Conservation (phyloP, 2,113 vertebrate genomes). For the Psephotus haematonotus region DNA sequence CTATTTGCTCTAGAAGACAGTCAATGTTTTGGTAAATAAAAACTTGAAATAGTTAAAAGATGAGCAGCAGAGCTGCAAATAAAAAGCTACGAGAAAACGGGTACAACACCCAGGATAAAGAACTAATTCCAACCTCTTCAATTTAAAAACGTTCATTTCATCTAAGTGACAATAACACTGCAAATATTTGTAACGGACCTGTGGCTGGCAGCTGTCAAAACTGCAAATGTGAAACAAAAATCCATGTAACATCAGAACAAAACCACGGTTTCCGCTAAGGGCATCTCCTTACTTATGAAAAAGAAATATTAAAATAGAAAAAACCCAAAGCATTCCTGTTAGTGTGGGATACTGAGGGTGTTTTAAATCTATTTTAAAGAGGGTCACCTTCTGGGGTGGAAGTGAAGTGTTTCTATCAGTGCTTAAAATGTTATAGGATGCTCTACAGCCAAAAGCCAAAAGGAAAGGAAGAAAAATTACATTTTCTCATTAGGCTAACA, state of each 20-base stretch:
- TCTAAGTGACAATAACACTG: not conserved
- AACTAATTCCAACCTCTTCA: not conserved
- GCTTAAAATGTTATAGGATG: not conserved
- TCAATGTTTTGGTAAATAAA: not conserved
- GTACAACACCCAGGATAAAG: not conserved
- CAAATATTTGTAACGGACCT: not conserved
- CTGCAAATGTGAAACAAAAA: not conserved
- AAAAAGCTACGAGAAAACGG: not conserved
- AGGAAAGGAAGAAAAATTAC: not conserved
- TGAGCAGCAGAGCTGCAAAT: not conserved
- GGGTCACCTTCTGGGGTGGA: not conserved
- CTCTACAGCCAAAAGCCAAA: not conserved
- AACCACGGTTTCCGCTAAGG: not conserved
- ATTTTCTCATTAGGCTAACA: not conserved
- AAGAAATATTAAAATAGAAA: not conserved
- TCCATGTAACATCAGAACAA: not conserved
- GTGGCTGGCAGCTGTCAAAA: not conserved
- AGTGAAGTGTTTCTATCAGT: not conserved
- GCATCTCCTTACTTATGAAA: not conserved
- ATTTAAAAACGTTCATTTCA: not conserved
- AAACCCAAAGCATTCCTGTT: not conserved
- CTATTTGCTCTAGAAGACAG: not conserved
- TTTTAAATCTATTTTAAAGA: not conserved
- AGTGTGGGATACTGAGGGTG: not conserved
- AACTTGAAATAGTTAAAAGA: not conserved